Evolutionary conservation across 2,888 invertebrate genomes (phyloP).

Genomic region (Ditylenchus weischeri): DNA sequence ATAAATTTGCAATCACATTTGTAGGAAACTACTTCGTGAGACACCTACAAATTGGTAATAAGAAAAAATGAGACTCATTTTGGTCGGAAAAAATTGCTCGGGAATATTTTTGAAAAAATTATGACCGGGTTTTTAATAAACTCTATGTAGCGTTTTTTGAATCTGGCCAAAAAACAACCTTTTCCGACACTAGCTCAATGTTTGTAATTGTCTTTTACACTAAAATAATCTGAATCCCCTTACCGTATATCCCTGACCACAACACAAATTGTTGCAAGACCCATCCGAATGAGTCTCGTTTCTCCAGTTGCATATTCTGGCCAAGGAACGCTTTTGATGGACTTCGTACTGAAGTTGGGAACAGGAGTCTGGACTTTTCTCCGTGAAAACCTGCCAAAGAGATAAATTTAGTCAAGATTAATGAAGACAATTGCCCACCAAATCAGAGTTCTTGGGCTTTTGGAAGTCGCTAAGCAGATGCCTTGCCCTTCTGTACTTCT

Average conservation of each 20-base stretch:
- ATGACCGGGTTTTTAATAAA: too few relatives aligned
- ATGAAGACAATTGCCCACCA: conserved; percentile 33
- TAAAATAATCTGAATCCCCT: not conserved
- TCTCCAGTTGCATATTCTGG: conserved; percentile 60
- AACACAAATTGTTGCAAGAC: conserved; percentile 63
- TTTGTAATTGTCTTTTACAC: not conserved
- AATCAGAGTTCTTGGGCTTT: conserved; percentile 35
- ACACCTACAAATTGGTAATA: conserved; percentile 47
- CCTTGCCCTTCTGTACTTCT: conserved; percentile 66
- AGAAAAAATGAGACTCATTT: not conserved
- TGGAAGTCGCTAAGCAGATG: conserved; percentile 20
- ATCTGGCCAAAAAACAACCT: not conserved
- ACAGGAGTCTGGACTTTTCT: conserved; percentile 35
- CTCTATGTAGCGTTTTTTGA: too few relatives aligned
- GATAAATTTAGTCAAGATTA: conserved; percentile 1
- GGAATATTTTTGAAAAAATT: too few relatives aligned
- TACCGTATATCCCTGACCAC: conserved; percentile 62
- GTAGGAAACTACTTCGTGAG: conserved; percentile 56
- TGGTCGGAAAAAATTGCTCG: too few relatives aligned
- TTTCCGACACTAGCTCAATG: not conserved
- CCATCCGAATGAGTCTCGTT: conserved; percentile 60
- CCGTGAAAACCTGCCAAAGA: conserved; percentile 33
- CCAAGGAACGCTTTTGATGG: conserved; percentile 42
- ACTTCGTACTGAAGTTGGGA: conserved; percentile 38
- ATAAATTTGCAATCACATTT: conserved; percentile 60